Percentiles rank a stretch among this genome's conserved stretches.
phyloP scores from a whole-genome alignment of 1,140 invertebrate species.

The Fopius arisanus region DNA sequence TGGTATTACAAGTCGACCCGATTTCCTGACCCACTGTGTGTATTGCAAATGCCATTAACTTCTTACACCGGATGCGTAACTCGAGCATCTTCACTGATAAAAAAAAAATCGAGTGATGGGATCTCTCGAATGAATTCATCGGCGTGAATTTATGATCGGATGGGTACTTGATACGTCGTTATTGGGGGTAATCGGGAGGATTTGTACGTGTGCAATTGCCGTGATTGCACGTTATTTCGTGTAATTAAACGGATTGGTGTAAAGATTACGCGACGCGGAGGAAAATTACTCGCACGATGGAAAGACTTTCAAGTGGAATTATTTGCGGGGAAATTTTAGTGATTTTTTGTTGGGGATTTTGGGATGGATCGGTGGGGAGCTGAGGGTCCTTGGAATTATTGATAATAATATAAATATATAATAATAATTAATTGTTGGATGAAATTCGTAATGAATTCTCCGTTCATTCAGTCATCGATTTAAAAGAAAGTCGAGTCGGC shows the following conservation, averaged over 20 bases:
- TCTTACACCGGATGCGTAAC: conserved; percentile 16
- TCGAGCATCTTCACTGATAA: conserved; percentile 8
- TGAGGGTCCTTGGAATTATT: too few species aligned
- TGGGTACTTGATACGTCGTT: neutral
- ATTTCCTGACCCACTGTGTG: conserved; percentile 60
- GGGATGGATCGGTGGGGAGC: too few species aligned
- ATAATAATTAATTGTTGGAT: too few species aligned
- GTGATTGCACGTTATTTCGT: neutral
- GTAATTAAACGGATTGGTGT: neutral
- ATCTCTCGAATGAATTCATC: conserved; percentile 5
- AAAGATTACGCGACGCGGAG: too few species aligned
- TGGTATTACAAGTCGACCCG: conserved; percentile 45
- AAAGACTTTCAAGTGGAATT: too few species aligned
- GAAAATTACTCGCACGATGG: too few species aligned
- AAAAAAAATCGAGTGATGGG: neutral
- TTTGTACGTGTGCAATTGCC: neutral
- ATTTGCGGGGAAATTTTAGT: too few species aligned
- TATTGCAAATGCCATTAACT: conserved; percentile 18
- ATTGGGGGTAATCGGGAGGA: neutral
- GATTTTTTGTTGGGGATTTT: too few species aligned
- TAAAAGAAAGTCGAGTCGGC: too few species aligned
- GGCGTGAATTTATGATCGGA: neutral
- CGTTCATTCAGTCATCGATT: too few species aligned
- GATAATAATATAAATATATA: too few species aligned
- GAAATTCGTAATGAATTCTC: too few species aligned